Percentiles rank a stretch among this genome's conserved stretches.
These are phyloP conservation scores for Peromyscus eremicus DNA, from an alignment of 2,797 vertebrate genomes.

Conservation along the genomic window DNA sequence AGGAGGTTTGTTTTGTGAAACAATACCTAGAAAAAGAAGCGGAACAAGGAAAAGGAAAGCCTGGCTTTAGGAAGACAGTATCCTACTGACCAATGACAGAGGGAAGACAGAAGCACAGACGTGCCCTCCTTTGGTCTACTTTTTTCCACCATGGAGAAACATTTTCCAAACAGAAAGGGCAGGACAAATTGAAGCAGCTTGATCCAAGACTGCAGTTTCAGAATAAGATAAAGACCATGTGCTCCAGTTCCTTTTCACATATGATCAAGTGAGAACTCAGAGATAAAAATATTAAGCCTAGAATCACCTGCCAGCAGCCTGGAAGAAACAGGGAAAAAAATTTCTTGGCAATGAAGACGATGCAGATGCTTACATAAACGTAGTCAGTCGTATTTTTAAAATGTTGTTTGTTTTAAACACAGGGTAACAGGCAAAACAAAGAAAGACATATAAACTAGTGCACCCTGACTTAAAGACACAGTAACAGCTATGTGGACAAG, in stretches of 20 bases:
- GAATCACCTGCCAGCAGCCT: not conserved
- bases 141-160: not conserved
- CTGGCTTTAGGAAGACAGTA: not conserved
- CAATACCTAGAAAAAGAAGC: conserved; percentile 59
- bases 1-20: conserved; percentile 45
- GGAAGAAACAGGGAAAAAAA: not conserved
- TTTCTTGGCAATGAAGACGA: conserved; percentile 29
- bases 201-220: conserved; percentile 17
- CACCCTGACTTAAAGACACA: conserved; percentile 14
- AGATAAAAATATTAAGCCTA: not conserved
- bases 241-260: conserved; percentile 12
- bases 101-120: not conserved
- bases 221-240: not conserved
- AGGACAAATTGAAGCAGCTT: conserved; percentile 24
- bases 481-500: not conserved
- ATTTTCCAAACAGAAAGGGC: conserved; percentile 6
- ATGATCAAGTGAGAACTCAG: conserved; percentile 38
- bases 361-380: not conserved
- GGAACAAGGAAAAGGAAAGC: conserved; percentile 45
- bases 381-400: conserved; percentile 21
- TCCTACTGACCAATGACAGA: not conserved
- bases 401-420: not conserved
- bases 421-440: conserved; percentile 2
- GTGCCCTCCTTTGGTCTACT: not conserved
- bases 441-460: conserved; percentile 22